Base-by-base conservation (phyloP, 64 coral and sea anemone species). In the Porites australiensis region DNA sequence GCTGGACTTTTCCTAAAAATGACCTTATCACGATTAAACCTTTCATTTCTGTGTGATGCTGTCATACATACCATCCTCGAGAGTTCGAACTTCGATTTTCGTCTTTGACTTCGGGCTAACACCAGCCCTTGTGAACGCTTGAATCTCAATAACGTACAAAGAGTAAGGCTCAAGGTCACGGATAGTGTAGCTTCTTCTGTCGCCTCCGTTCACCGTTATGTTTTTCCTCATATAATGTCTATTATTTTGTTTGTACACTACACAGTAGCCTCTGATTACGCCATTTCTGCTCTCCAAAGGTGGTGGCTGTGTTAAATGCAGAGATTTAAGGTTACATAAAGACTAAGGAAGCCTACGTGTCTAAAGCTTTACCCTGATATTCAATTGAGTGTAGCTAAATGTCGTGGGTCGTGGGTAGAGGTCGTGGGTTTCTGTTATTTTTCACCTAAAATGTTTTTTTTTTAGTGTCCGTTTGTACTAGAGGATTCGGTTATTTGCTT, bases 51-150 rank as follows among this genome's bases (percentile, higher is more conserved):
- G 27, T 37, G 27, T 37, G 27, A 6, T 5, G 54, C 4, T 12
- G 54, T 57, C 12, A 57, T 57, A 87, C 93, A 44, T 83, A 97
- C 95, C 95, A 58, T 97, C 95, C 79, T 97, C 92, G 43, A 88
- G 88, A 18, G 95, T 97, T 12, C 27, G 65, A 0, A 82, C 48
- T n/a, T 12, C 23, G 1, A 52, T n/a, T 88, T 75, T 88, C 5
- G 44, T 48, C 19, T 78, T 59, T 4, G 82, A 82, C 2, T 57
- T 49, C 27, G 92, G 91, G 82, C 95, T 97, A 3, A 92, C 90
- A 20, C 95, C 95, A 2, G 92, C 95, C 14, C 58, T 88, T 14
- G 95, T 97, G 74, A 83, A 97, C 13, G 95, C 95, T 69, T 97
- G 95, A 63, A 97, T 89, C 20, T 62, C 18, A 27, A 97, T 83